Evolutionary conservation across 2,888 invertebrate genomes (phyloP).

Genomic region (Agrotis clavis): DNA sequence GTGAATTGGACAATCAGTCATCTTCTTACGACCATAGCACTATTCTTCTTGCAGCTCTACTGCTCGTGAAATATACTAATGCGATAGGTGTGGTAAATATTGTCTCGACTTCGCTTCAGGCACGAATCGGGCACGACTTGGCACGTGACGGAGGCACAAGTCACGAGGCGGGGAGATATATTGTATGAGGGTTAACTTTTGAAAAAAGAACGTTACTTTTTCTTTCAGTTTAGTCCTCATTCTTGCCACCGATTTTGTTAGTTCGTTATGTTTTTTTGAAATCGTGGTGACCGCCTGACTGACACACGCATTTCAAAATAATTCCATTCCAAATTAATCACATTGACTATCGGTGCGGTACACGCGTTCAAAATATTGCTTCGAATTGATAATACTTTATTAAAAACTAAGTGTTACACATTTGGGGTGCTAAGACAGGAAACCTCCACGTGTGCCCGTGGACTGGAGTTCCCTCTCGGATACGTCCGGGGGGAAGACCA

Average conservation of each 20-base stretch:
- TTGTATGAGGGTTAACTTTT: slow-evolving; percentile 9
- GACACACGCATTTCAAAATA: background rate
- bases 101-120: slow-evolving; percentile 4
- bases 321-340: background rate
- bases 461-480: no score
- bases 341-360: background rate
- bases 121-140: slow-evolving; percentile 8
- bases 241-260: background rate
- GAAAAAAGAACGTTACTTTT: slow-evolving; percentile 3
- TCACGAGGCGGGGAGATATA: slow-evolving; percentile 3
- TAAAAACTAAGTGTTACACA: no score
- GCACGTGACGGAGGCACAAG: slow-evolving; percentile 23
- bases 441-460: no score
- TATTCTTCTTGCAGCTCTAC: slow-evolving; percentile 19
- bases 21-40: slow-evolving; percentile 5
- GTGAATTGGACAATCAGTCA: background rate
- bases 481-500: no score
- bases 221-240: background rate
- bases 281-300: background rate
- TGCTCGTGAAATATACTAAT: slow-evolving; percentile 51
- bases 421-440: no score
- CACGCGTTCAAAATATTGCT: background rate
- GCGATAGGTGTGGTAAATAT: slow-evolving; percentile 49
- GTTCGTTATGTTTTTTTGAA: background rate
- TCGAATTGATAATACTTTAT: background rate